Evolutionary conservation across 1,140 invertebrate genomes (phyloP), one percentile per base, ranked within the genome.

Genomic region (Helicorthomorpha holstii): DNA sequence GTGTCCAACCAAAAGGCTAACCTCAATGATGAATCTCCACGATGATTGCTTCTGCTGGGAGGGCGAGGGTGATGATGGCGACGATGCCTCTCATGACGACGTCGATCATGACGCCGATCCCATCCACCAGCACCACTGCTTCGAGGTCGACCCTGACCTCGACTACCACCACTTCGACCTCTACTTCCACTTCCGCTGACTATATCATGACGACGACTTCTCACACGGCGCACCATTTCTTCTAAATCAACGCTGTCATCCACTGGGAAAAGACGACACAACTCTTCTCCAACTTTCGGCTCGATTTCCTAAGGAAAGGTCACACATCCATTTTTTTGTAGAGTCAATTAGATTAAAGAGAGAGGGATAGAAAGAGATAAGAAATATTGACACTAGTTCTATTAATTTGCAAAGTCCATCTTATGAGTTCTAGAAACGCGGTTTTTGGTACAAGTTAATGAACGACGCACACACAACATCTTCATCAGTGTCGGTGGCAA

Each of bases 161-260:
- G 50, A 49, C 51, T 52, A 3, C 22, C 7, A 34, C 49, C 43
- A 16, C 38, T n/a, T 24, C 48, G 19, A 14, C 51, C 27, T 2
- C 49, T 53, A 23, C 45, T 46, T 12, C 44, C 10, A 38, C 46
- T 45, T 14, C 19, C 51, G 29, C 52, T 19, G 24, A n/a, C n/a
- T n/a, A n/a, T n/a, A n/a, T 54, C 44, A 25, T 43, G 45, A 16
- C 49, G 54, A 48, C 38, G 29, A 38, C 27, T 47, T 52, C 48
- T 44, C 3, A 49, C 41, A 19, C 54, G 50, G 34, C 50, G 54
- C 44, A 89, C 86, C 56, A 95, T 87, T 38, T 85, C 81, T 26
- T 82, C 85, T 70, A 96, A 78, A 72, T 96, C 90, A 56, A 93
- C 84, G 61, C 82, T 82, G 59, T 92, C 83, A 69, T 98, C 93